Evolutionary conservation across 2,113 vertebrate species (phyloP).

Genomic region (Panthera uncia): DNA sequence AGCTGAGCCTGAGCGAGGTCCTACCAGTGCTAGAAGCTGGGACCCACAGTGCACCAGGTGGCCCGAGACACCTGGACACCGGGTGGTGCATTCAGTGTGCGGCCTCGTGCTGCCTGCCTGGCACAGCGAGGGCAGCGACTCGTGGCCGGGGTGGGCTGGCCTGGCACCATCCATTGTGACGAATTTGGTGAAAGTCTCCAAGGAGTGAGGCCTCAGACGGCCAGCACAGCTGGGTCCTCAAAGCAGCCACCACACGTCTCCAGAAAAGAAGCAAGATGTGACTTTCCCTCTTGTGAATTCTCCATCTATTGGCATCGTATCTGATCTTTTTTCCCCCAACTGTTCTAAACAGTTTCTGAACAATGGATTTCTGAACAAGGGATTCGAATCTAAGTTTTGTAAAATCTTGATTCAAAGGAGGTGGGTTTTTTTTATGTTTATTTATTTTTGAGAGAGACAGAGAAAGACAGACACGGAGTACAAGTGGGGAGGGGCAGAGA

Average conservation of each 20-base stretch:
- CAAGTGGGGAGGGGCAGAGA: no score
- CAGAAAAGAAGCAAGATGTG: background rate
- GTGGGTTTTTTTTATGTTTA: no score
- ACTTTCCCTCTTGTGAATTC: background rate
- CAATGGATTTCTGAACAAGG: background rate
- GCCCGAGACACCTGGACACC: background rate
- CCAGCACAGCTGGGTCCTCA: background rate
- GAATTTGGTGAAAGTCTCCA: background rate
- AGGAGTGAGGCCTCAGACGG: no score
- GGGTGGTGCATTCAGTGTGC: no score
- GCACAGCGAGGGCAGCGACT: background rate
- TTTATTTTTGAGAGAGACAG: no score
- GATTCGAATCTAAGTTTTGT: background rate
- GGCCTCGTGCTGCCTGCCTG: background rate
- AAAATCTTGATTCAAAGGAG: background rate
- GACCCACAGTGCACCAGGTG: no score
- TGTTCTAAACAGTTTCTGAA: background rate
- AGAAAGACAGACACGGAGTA: no score
- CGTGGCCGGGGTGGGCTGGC: background rate
- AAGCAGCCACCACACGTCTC: background rate
- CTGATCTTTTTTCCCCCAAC: background rate
- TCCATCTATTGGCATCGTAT: background rate
- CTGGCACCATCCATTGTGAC: background rate
- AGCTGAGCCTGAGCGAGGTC: background rate
- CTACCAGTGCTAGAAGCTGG: no score